These are phyloP conservation scores for Arenaria interpres DNA, from an alignment of 2,113 vertebrate species.

Conservation along the genomic window DNA sequence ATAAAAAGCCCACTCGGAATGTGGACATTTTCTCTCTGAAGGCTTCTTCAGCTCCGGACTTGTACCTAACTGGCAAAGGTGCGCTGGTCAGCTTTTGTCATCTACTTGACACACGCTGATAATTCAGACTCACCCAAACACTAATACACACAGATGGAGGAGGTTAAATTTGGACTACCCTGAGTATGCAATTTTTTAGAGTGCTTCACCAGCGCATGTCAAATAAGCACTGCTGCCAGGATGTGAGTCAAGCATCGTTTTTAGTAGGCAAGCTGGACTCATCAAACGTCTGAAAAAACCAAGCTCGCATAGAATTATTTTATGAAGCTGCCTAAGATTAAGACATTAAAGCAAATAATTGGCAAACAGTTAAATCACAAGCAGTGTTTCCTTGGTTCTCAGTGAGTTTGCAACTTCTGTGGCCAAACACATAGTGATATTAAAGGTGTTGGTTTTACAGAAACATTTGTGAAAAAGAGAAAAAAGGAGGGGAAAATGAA, in stretches of 20 bases:
- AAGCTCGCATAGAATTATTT: neutral
- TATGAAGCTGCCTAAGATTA: neutral
- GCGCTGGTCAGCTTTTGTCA: neutral
- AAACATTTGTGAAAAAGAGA: neutral
- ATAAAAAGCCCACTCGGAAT: neutral
- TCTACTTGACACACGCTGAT: neutral
- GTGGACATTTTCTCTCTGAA: neutral
- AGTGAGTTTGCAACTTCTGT: neutral
- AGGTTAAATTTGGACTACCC: constrained; percentile 15
- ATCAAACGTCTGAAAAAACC: constrained; percentile 31
- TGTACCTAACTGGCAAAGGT: neutral
- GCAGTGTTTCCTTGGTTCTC: neutral
- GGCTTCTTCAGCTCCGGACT: neutral
- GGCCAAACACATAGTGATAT: neutral
- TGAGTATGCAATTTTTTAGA: neutral
- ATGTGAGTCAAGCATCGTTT: constrained; percentile 49
- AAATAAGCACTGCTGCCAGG: constrained; percentile 51
- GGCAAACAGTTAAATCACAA: neutral
- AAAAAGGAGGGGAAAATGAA: neutral
- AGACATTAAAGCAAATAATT: neutral
- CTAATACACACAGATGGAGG: neutral
- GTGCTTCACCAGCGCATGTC: neutral
- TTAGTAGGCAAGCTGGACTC: constrained; percentile 14
- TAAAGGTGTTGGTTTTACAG: neutral
- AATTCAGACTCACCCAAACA: constrained; percentile 34